phyloP scores from a whole-genome alignment of 1,140 invertebrate species.

The Phenacoccus solenopsis region DNA sequence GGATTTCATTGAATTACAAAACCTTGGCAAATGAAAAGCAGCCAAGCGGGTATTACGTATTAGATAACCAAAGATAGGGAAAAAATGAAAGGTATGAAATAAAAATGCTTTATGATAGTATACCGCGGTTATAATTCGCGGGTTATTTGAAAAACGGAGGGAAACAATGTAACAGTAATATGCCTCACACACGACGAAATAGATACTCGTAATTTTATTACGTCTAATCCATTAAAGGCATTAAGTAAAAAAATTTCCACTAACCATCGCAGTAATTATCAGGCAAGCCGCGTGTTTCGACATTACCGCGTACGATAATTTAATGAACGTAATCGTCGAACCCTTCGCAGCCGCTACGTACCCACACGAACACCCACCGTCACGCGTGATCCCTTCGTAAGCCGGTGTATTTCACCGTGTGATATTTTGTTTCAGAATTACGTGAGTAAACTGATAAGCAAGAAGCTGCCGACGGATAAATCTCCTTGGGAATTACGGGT shows the following conservation, averaged over 20 bases:
- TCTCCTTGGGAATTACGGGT: conserved; percentile 46
- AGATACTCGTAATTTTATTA: too few species aligned
- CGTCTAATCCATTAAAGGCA: background rate
- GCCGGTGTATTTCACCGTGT: background rate
- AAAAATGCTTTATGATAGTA: too few species aligned
- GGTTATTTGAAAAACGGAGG: too few species aligned
- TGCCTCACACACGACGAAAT: too few species aligned
- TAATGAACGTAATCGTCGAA: background rate
- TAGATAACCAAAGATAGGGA: too few species aligned
- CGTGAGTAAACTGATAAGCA: conserved; percentile 35
- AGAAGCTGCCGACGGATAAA: conserved; percentile 34
- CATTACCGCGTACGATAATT: background rate
- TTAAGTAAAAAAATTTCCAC: too few species aligned
- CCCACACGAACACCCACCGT: background rate
- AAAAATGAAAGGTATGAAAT: too few species aligned
- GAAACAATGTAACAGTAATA: too few species aligned
- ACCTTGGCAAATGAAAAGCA: too few species aligned
- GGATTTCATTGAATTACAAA: too few species aligned
- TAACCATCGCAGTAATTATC: background rate
- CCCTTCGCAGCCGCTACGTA: background rate
- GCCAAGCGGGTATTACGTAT: too few species aligned
- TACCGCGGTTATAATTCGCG: too few species aligned
- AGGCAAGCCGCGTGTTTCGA: background rate
- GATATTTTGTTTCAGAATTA: conserved; percentile 32
- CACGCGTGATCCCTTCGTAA: background rate